A percentile compares a stretch with the other conserved stretches of the same genome.
phyloP scores from a whole-genome alignment of 2,797 vertebrate genomes.

The Orientallactaga sibirica region DNA sequence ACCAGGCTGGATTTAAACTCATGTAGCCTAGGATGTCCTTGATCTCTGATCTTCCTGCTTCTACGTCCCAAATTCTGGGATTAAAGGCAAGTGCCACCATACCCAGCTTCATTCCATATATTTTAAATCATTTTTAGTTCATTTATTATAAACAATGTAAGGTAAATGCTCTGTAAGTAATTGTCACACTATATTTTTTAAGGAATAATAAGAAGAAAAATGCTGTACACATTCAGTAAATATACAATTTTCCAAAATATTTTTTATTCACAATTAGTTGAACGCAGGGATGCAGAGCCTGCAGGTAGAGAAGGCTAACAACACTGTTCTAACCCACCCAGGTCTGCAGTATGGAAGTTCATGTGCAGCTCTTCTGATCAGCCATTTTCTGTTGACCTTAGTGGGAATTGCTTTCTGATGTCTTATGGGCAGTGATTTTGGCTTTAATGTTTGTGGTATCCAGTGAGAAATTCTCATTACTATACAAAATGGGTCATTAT shows the following conservation, averaged over 20 bases:
- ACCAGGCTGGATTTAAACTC: neutral
- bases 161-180: neutral
- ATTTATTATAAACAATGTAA: neutral
- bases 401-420: slow-evolving; percentile 43
- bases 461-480: slow-evolving; percentile 26
- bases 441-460: slow-evolving; percentile 55
- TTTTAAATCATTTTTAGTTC: neutral
- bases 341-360: neutral
- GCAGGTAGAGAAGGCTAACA: neutral
- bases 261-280: neutral
- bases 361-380: slow-evolving; percentile 15
- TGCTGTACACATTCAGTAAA: neutral
- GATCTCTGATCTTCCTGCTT: neutral
- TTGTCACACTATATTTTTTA: neutral
- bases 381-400: slow-evolving; percentile 46
- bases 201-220: neutral
- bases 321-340: neutral
- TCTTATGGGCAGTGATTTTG: neutral
- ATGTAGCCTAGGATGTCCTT: neutral
- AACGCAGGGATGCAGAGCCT: neutral
- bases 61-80: neutral
- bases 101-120: neutral
- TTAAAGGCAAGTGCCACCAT: neutral
- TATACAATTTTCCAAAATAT: neutral
- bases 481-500: slow-evolving; percentile 39